These are phyloP conservation scores for Megaceryle maxima DNA, from an alignment of 2,113 vertebrate species.

Conservation along the genomic window DNA sequence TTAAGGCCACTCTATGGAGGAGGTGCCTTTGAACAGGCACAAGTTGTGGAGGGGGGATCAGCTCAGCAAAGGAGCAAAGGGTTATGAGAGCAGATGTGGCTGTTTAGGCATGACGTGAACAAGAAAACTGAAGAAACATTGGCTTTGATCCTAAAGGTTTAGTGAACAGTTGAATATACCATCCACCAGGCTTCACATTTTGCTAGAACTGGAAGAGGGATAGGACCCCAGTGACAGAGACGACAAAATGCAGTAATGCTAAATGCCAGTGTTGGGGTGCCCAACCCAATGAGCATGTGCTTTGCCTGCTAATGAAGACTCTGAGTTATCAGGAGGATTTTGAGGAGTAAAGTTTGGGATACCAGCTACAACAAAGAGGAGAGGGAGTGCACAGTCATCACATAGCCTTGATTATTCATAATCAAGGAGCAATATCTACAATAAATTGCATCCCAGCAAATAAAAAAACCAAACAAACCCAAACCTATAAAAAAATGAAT, in stretches of 20 bases:
- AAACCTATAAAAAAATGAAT: background rate
- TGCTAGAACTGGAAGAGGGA: background rate
- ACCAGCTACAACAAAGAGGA: background rate
- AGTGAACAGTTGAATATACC: background rate
- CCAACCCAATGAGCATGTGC: accelerated
- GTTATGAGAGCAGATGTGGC: background rate
- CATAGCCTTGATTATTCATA: background rate
- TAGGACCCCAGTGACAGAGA: background rate
- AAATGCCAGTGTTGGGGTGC: accelerated
- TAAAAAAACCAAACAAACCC: background rate
- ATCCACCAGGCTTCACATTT: background rate
- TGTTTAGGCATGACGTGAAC: background rate
- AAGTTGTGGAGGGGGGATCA: background rate
- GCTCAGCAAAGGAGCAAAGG: background rate
- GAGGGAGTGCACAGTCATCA: background rate
- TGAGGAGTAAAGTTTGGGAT: background rate
- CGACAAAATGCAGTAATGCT: background rate
- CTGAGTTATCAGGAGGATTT: background rate
- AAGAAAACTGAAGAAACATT: background rate
- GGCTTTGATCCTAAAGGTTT: background rate
- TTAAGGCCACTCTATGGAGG: background rate
- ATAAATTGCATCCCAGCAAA: background rate
- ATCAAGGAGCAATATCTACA: background rate
- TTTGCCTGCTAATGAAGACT: background rate
- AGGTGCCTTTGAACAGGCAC: background rate